Conservation (phyloP, 1,140 invertebrate genomes). For the Ips typographus region DNA sequence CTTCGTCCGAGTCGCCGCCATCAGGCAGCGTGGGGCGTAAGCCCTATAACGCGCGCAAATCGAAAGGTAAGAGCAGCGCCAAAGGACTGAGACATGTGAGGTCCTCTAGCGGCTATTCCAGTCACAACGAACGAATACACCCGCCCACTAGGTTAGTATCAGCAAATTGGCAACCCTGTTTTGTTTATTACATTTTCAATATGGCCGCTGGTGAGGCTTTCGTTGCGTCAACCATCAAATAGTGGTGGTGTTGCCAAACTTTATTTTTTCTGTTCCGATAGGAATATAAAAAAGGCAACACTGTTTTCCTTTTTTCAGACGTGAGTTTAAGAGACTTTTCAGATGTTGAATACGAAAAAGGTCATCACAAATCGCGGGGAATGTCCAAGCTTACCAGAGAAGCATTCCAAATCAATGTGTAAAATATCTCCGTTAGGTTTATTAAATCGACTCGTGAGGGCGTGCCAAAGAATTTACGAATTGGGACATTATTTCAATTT, state of each 20-base stretch:
- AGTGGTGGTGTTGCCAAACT: no score
- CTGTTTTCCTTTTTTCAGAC: constrained; percentile 60
- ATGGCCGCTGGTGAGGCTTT: no score
- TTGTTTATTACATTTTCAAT: no score
- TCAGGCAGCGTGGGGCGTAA: constrained; percentile 62
- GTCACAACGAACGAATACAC: constrained; percentile 78
- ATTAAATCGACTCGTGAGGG: not conserved
- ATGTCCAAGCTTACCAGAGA: constrained; percentile 63
- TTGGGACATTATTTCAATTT: no score
- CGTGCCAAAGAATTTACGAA: not conserved
- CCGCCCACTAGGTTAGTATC: constrained; percentile 56
- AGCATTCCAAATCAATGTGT: constrained; percentile 71
- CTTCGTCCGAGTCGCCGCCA: constrained; percentile 68
- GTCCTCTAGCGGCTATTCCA: constrained; percentile 73
- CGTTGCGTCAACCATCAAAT: no score
- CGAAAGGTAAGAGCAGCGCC: constrained; percentile 60
- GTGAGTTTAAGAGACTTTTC: constrained; percentile 52
- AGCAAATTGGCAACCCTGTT: no score
- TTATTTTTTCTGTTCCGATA: no score
- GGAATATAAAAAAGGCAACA: no score
- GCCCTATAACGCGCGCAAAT: constrained; percentile 64
- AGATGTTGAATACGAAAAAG: constrained; percentile 61
- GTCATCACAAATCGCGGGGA: no score
- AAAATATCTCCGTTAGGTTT: constrained; percentile 28
- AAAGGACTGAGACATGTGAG: constrained; percentile 63